A percentile compares a stretch with the other conserved stretches of the same genome.
Evolutionary conservation across 2,888 invertebrate species (phyloP).

Genomic region (Agonopterix alstromeriana): DNA sequence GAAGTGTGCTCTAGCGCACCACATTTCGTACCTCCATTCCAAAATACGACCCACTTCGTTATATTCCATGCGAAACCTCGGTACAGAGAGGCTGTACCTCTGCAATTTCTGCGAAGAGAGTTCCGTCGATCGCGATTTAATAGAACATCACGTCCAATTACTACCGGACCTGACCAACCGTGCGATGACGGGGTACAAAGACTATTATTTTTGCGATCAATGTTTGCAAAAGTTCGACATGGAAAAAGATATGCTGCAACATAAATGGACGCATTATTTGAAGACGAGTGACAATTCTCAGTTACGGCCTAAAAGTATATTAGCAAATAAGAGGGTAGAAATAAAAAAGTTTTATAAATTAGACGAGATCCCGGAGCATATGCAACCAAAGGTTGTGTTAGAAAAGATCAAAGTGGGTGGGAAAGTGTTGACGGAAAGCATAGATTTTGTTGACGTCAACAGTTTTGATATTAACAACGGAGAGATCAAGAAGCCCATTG

Average conservation of each 20-base stretch:
- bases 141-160: constrained; percentile 37
- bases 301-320: constrained; percentile 16
- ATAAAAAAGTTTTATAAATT: constrained; percentile 29
- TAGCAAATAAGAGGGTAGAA: constrained; percentile 10
- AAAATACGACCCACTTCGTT: constrained; percentile 31
- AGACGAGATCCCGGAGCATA: constrained; percentile 36
- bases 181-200: constrained; percentile 47
- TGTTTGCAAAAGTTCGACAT: constrained; percentile 49
- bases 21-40: constrained; percentile 47
- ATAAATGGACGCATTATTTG: constrained; percentile 60
- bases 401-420: constrained; percentile 28
- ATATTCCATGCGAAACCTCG: constrained; percentile 34
- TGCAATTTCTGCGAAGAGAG: constrained; percentile 57
- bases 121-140: constrained; percentile 34
- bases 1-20: constrained; percentile 50
- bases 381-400: constrained; percentile 40
- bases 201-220: constrained; percentile 57
- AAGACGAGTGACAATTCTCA: constrained; percentile 40
- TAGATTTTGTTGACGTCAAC: constrained; percentile 14
- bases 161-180: constrained; percentile 49
- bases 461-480: constrained; percentile 13
- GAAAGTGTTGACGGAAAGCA: constrained; percentile 7
- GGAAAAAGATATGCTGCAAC: constrained; percentile 52
- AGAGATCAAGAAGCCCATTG: constrained; percentile 29
- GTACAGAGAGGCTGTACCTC: constrained; percentile 36